Evolutionary conservation across 2,113 vertebrate genomes (phyloP).

Genomic region (Thamnaconus septentrionalis): DNA sequence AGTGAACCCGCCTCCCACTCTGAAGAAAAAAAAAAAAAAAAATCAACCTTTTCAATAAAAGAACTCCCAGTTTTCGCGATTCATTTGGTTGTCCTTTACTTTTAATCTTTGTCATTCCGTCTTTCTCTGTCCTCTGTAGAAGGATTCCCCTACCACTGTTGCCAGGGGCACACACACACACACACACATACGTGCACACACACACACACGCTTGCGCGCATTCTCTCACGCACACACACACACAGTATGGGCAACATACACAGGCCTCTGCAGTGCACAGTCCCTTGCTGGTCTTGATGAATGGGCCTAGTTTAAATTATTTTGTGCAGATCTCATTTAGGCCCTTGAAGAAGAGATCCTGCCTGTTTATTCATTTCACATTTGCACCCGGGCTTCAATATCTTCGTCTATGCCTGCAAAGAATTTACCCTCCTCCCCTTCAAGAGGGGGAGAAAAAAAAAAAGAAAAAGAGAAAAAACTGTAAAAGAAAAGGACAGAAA

Average conservation of each 20-base stretch:
- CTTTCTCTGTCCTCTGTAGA: constrained; percentile 34
- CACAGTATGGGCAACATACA: constrained; percentile 58
- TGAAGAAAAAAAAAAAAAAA: not conserved
- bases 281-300: constrained; percentile 75
- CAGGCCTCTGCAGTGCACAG: constrained; percentile 57
- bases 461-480: no score
- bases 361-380: constrained; percentile 84
- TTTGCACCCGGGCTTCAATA: constrained; percentile 81
- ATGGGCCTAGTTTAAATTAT: constrained; percentile 85
- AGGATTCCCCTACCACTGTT: constrained; percentile 54
- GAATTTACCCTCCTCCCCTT: constrained; percentile 68
- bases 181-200: constrained; percentile 19
- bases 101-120: constrained; percentile 59
- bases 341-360: constrained; percentile 83
- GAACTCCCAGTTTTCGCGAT: constrained; percentile 23
- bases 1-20: no score
- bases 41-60: constrained; percentile 11
- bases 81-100: constrained; percentile 47
- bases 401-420: constrained; percentile 81
- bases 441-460: constrained; percentile 56
- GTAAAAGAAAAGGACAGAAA: constrained; percentile 58
- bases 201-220: constrained; percentile 18
- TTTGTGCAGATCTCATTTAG: constrained; percentile 85
- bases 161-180: constrained; percentile 62
- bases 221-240: constrained; percentile 24